Base-by-base conservation (phyloP, 2,888 invertebrate species). In the Apodemia zela region DNA sequence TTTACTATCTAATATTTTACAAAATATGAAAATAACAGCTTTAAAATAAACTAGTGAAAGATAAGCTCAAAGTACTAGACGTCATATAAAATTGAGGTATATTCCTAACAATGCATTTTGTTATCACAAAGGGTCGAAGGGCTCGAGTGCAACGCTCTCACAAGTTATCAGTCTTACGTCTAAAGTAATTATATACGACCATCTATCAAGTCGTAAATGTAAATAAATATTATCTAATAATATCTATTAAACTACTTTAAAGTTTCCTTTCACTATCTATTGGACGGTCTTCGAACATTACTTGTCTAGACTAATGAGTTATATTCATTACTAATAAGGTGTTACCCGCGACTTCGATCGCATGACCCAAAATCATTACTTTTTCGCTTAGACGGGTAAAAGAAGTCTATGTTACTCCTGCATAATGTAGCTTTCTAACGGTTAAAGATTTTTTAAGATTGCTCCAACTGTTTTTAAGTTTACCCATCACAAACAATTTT, bases 161-260 rank as follows among this genome's bases (percentile, higher is more conserved):
- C 71, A 72, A 85, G 72, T 72, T 72, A 85, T 84, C 82, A 72
- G 74, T 74, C 76, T 75, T 78, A 77, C 78, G 83, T 82, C 84
- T 78, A 77, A 79, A 78, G 79, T 81, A 82, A 80, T 83, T 86
- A 82, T 89, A 89, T 89, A 89, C 79, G 84, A 70, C 76, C 80
- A 70, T 82, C 79, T 82, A 86, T 87, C 83, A 84, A 64, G 66
- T 68, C 68, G 68, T 71, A 67, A 65, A 69, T 68, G 67, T 66
- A 69, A 66, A 77, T 62, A 62, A 58, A 79, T 78, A 77, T 81
- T 82, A 82, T 77, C 78, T 81, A 79, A 84, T 81, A 84, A 86
- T 87, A 87, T 84, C 54, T 81, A 74, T 82, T 82, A 77, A 81
- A 76, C 76, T 76, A 76, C 69, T 42, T 58, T 33, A 42, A 57